Evolutionary conservation across 2,888 invertebrate species (phyloP), one percentile per base, ranked within the genome.

Genomic region (Parthenolecanium corni): DNA sequence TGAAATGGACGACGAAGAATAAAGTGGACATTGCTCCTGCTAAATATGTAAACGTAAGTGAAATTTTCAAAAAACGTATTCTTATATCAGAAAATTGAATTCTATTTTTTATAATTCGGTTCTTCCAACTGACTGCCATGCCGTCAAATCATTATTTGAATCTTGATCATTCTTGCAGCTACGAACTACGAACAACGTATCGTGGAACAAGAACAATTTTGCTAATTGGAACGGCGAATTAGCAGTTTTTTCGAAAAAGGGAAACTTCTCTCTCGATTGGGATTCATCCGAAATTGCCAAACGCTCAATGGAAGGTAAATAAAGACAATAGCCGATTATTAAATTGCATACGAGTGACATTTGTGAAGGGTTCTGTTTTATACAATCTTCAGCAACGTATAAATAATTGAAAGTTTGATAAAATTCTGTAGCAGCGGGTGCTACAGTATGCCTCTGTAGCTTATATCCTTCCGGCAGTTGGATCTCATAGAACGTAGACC

Each of bases 221-320:
- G 25, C 49, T 6, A 52, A 62, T n/a, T 52, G 52, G 52, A 40
- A 52, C 3, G 52, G 25, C 1, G 20, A 31, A 46, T 40, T 52
- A 2, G 44, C 24, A 25, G 25, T 62, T 14, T 24, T 23, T 12
- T 42, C 52, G 11, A 52, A 52, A 24, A 52, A 40, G 16, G 62
- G 62, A 31, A 62, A 52, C 42, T 62, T 62, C 20, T 12, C 21
- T 18, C 14, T 52, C 9, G 38, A 2, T 18, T 52, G 52, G 52
- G 62, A 62, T 25, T 36, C 62, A 11, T 42, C 62, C 3, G 62
- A 42, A 18, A 23, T 52, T 9, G 36, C 25, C 9, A 62, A 42
- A 42, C 25, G 62, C 20, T 25, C 40, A 11, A 20, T 62, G 31
- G 49, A 52, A 12, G 20, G 62, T 62, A 31, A 52, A 16, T 52